Conservation (phyloP, 1,140 invertebrate species). For the Coptotermes formosanus region DNA sequence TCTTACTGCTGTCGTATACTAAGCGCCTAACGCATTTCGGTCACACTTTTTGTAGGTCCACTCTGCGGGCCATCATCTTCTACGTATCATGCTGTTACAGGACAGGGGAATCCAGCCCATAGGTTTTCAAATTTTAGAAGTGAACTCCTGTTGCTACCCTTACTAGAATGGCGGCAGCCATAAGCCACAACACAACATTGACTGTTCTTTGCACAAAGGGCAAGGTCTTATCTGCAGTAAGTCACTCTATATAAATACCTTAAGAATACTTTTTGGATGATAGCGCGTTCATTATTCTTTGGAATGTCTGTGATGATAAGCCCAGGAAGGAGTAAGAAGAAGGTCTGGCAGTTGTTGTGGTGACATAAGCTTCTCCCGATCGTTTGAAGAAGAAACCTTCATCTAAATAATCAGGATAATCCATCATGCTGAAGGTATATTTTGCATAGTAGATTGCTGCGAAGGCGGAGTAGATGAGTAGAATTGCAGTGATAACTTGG, state of each 20-base stretch:
- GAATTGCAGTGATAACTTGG: slow-evolving; percentile 72
- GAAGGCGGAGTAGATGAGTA: slow-evolving; percentile 77
- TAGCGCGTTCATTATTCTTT: slow-evolving; percentile 49
- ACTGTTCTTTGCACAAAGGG: background rate
- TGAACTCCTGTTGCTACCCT: too few relatives aligned
- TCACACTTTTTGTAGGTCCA: too few relatives aligned
- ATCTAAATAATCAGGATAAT: slow-evolving; percentile 65
- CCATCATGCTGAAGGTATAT: slow-evolving; percentile 72
- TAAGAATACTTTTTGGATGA: slow-evolving; percentile 37
- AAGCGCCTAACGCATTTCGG: too few relatives aligned
- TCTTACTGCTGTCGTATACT: too few relatives aligned
- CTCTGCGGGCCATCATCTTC: too few relatives aligned
- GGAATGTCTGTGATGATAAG: slow-evolving; percentile 44
- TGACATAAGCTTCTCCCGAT: slow-evolving; percentile 21
- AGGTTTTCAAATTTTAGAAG: too few relatives aligned
- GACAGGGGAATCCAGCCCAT: too few relatives aligned
- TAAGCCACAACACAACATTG: too few relatives aligned
- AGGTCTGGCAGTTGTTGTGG: slow-evolving; percentile 36
- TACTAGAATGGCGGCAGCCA: too few relatives aligned
- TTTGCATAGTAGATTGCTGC: slow-evolving; percentile 83
- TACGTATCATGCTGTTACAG: too few relatives aligned
- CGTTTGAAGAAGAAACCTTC: slow-evolving; percentile 29
- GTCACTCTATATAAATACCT: background rate
- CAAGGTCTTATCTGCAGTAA: background rate
- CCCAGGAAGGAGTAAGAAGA: slow-evolving; percentile 40